Evolutionary conservation across 2,797 vertebrate genomes (phyloP), one percentile per base, ranked within the genome.

Genomic region (Apogon talboti): DNA sequence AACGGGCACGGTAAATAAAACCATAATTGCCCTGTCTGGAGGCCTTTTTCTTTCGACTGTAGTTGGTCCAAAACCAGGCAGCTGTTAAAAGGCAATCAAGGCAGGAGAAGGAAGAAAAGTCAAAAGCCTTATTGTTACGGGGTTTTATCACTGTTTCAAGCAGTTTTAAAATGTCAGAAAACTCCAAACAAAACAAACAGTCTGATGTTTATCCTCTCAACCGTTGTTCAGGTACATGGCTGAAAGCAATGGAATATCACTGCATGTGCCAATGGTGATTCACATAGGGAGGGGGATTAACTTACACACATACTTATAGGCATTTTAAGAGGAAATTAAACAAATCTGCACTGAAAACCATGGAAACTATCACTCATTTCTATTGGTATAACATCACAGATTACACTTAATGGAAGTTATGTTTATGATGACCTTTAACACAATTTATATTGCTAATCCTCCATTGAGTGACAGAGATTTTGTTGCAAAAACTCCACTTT

Each of bases 1-100:
- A 87, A 81, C 54, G 57, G 57, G 81, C 58, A 73, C 55, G 74
- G 87, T 92, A 89, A 93, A 92, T 92, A 89, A 90, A 91, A 69
- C 79, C 78, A 74, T 92, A 93, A 93, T 91, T 92, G 77, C 79
- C 71, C 84, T 89, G 92, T 90, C 93, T 94, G 82, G 87, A 90
- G 89, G 91, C 88, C 53, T 60, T 89, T 83, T 84, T 78, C 76
- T 84, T 82, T 76, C 67, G 77, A 83, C 79, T 90, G 82, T 85
- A 85, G 83, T 83, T 30, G 12, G 47, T 91, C 85, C 89, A 93
- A 90, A 87, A 79, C 55, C 79, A 85, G 76, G 87, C 89, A 80
- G 87, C 91, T 91, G 89, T 90, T 90, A 84, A 87, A 90, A 81
- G 74, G 73, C 85, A 87, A 90, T 90, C 90, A 87, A 83, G 82